Base-by-base conservation (phyloP, 2,888 invertebrate genomes). In the Theretra japonica region DNA sequence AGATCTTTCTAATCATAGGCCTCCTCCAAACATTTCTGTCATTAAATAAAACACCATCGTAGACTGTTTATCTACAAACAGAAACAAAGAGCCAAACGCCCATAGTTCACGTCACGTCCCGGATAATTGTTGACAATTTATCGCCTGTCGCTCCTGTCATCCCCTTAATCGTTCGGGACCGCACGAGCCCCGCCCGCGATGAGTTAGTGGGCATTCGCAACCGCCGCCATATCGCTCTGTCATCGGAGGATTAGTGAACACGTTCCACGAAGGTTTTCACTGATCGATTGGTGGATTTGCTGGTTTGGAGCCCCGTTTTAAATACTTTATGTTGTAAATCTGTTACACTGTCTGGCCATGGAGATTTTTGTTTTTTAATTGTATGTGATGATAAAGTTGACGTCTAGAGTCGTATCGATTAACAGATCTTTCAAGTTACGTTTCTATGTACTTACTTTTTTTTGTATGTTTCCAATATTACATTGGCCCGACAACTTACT, bases 61-160 rank as follows among this genome's bases (percentile, higher is more conserved):
- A 23, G 1, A 41, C 19, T 62, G 60, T 62, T 62, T 65, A 48
- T 41, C 62, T 65, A 65, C 65, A 41, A 41, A 65, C 48, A 48
- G 57, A 75, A 81, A 82, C 81, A 84, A 79, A 73, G 79, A 68
- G 75, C 65, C 79, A 80, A 78, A 82, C 80, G 77, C 81, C 82
- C 82, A 86, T 84, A 83, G 80, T 82, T 85, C 80, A 80, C 76
- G 77, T 76, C 78, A 79, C 79, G 82, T 83, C 84, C 41, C 82
- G 83, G 41, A 83, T 90, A 90, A 92, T 92, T 91, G 92, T 88
- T 86, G 77, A 86, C 88, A 79, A 93, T 94, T 86, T 88, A 91
- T 93, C 83, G 80, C 81, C 89, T 89, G 93, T 92, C 93, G 85
- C 84, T 82, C 83, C 83, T 92, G 93, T 93, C 93, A 92, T 87